Evolutionary conservation across 2,888 invertebrate species (phyloP).

Genomic region (Phymatocera aterrima): DNA sequence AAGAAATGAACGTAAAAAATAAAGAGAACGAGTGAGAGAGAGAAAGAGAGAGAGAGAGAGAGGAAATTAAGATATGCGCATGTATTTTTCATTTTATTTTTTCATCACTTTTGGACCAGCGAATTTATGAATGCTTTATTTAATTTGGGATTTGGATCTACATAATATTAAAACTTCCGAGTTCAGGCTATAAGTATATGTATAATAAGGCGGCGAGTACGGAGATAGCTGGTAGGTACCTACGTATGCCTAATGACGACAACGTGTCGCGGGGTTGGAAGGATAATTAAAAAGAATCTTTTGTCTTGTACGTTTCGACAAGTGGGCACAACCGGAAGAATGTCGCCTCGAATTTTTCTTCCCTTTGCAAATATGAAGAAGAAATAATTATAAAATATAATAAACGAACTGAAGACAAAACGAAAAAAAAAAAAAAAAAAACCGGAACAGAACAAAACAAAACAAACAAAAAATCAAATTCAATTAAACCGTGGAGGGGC

Average conservation of each 20-base stretch:
- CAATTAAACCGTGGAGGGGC: slow-evolving; percentile 19
- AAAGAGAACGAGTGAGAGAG: background rate
- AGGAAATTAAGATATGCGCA: slow-evolving; percentile 41
- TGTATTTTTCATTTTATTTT: slow-evolving; percentile 51
- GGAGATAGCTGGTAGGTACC: no score
- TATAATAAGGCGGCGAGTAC: no score
- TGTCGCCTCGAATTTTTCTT: background rate
- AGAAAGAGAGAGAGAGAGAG: background rate
- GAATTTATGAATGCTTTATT: slow-evolving; percentile 66
- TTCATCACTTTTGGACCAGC: slow-evolving; percentile 21
- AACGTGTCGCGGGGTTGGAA: slow-evolving; percentile 50
- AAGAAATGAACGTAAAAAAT: background rate
- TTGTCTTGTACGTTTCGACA: slow-evolving; percentile 53
- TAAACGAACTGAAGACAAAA: no score
- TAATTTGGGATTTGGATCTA: slow-evolving; percentile 60
- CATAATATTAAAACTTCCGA: slow-evolving; percentile 44
- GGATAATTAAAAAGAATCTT: slow-evolving; percentile 62
- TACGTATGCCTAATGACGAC: no score
- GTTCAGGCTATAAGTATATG: slow-evolving; percentile 46
- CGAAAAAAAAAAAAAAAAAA: no score
- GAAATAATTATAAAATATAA: slow-evolving; percentile 17
- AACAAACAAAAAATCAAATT: no score
- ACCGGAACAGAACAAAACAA: no score
- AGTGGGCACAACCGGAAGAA: no score
- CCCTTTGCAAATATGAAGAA: slow-evolving; percentile 13